phyloP scores from a whole-genome alignment of 2,888 invertebrate genomes.

The Melanargia galathea region DNA sequence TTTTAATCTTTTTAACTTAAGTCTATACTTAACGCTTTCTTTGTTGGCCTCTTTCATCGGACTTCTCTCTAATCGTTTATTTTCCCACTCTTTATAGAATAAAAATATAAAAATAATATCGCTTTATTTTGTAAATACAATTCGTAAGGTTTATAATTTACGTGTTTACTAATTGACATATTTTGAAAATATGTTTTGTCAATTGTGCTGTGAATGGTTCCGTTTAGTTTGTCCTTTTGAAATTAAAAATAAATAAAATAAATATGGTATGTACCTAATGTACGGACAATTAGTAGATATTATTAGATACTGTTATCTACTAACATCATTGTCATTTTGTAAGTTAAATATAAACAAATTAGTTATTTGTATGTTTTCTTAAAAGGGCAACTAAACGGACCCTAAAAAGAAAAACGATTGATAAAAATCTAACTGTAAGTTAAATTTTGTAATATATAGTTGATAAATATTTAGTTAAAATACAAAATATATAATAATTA shows the following conservation, averaged over 20 bases:
- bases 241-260: conserved; percentile 28
- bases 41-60: conserved; percentile 42
- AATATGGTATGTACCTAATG: conserved; percentile 12
- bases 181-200: conserved; percentile 82
- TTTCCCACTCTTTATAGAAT: conserved; percentile 60
- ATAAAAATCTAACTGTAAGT: conserved; percentile 75
- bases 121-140: conserved; percentile 81
- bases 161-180: conserved; percentile 79
- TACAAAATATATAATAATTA: conserved; percentile 80
- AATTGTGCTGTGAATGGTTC: conserved; percentile 78
- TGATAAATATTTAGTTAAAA: conserved; percentile 81
- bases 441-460: conserved; percentile 81
- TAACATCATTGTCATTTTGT: conserved; percentile 24
- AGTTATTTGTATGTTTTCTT: conserved; percentile 29
- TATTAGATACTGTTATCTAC: conserved; percentile 22
- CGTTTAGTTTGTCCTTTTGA: conserved; percentile 60
- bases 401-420: conserved; percentile 69
- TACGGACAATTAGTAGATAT: no score
- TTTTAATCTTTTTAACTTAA: not conserved
- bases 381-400: conserved; percentile 61
- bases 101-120: conserved; percentile 63
- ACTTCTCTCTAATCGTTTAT: conserved; percentile 46
- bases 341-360: conserved; percentile 15
- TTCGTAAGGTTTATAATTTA: conserved; percentile 75
- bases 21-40: not conserved